Evolutionary conservation across 2,797 vertebrate species (phyloP), one percentile per base, ranked within the genome.

Genomic region (Knipowitschia caucasica): DNA sequence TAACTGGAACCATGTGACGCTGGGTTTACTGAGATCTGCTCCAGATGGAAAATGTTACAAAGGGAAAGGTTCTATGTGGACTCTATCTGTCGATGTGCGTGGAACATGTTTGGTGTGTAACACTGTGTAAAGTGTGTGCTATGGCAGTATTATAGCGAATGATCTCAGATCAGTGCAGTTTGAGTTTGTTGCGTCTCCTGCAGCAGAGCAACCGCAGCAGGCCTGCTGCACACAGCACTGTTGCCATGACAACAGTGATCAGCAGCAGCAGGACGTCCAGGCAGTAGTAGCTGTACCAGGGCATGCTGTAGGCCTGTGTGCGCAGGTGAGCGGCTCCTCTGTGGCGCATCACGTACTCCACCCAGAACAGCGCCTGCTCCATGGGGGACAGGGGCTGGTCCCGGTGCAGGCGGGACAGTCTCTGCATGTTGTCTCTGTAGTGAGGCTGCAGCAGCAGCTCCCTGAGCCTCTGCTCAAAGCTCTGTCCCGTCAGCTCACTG

Each of bases 341-440:
- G 45, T 90, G 58, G 12, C 85, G 83, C 3, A 90, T 86, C 45
- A 90, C 86, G 39, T 79, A 88, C 53, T 89, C 89, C 12, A 86
- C 65, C 89, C 89, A 90, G 71, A 84, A 90, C 29, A 78, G 4
- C 0, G 87, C 86, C 39, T 50, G 45, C 31, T 88, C 88, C 65
- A 88, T 74, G 12, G 86, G 77, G 5, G 44, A 2, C 30, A 84
- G 39, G 0, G 75, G 82, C 59, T 88, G 84, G 61, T 89, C 87
- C 55, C 49, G 80, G 78, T 88, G 84, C 50, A 90, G 30, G 42
- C 39, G 50, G 1, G 88, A 89, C 33, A 89, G 10, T 42, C 51
- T 26, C 35, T 85, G 78, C 55, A 90, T 87, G 71, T 86, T 89
- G 33, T 55, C 51, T 14, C 56, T 80, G 69, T 88, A 90, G 40